These are phyloP conservation scores for Eudyptes chrysolophus DNA, from an alignment of 2,113 vertebrate species.

Conservation along the genomic window DNA sequence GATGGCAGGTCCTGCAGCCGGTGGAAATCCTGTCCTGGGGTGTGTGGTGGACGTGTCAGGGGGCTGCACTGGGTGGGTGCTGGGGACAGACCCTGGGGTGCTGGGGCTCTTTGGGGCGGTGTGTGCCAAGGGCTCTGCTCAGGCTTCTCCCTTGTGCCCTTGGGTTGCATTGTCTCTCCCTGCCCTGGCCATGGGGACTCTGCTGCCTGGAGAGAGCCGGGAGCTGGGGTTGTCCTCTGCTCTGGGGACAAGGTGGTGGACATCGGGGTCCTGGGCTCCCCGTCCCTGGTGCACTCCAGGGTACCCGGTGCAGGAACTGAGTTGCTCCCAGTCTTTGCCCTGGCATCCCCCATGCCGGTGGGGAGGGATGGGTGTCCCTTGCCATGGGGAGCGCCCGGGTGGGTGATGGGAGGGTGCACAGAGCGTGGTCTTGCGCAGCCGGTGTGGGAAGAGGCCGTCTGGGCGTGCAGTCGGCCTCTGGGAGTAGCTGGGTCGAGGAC, in stretches of 20 bases:
- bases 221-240: not conserved
- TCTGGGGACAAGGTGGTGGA: not conserved
- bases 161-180: too few species aligned
- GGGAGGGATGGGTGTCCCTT: not conserved
- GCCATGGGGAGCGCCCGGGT: fast-evolving
- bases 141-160: not conserved
- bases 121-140: not conserved
- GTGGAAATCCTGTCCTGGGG: not conserved
- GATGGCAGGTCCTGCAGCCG: not conserved
- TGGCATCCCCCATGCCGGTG: fast-evolving
- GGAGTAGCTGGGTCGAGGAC: not conserved
- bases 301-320: fast-evolving
- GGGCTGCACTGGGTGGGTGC: not conserved
- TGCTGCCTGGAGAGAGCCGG: fast-evolving
- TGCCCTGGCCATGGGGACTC: fast-evolving
- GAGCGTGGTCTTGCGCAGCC: fast-evolving
- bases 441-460: not conserved
- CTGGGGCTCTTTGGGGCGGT: not conserved
- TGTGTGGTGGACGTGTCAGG: fast-evolving
- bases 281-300: fast-evolving
- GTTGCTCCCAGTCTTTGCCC: not conserved
- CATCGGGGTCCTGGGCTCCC: fast-evolving
- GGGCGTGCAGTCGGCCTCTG: fast-evolving
- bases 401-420: fast-evolving
- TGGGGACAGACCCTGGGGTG: not conserved